Percentiles rank a stretch among this genome's conserved stretches.
Conservation (phyloP, 2,888 invertebrate genomes). For the Latrodectus elegans region DNA sequence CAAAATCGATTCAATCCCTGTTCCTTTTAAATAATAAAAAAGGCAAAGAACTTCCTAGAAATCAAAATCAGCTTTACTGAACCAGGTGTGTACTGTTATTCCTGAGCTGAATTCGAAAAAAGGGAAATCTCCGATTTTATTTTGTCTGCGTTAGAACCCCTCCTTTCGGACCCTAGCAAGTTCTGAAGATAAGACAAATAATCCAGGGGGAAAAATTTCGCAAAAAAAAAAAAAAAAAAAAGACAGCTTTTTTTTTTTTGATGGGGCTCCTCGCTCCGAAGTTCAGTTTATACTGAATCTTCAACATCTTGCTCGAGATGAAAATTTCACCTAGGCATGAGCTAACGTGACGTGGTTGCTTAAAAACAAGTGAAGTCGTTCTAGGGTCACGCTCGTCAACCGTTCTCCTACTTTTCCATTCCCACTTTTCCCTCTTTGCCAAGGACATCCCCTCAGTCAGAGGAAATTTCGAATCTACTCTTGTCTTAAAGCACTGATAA, state of each 20-base stretch:
- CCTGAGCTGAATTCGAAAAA: no score
- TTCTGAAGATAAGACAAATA: not conserved
- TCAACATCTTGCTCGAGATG: conserved; percentile 35
- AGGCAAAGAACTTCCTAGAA: no score
- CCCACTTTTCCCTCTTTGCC: not conserved
- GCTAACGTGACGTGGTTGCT: conserved; percentile 28
- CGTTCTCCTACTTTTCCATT: not conserved
- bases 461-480: not conserved
- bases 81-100: no score
- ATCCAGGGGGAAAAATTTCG: not conserved
- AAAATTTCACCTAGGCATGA: conserved; percentile 39
- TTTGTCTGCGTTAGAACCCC: not conserved
- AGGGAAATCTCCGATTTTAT: not conserved
- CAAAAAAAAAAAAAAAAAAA: not conserved
- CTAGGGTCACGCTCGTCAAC: conserved; percentile 21
- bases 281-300: conserved; percentile 50
- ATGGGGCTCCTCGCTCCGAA: conserved; percentile 16
- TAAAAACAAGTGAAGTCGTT: not conserved
- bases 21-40: no score
- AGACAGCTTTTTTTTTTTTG: not conserved
- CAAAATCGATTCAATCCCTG: no score
- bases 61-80: no score
- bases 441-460: not conserved
- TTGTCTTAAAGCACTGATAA: not conserved
- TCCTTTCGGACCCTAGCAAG: not conserved